Percentiles rank a stretch among this genome's conserved stretches.
Evolutionary conservation across 2,888 invertebrate species (phyloP).

Genomic region (Beris morrisii): DNA sequence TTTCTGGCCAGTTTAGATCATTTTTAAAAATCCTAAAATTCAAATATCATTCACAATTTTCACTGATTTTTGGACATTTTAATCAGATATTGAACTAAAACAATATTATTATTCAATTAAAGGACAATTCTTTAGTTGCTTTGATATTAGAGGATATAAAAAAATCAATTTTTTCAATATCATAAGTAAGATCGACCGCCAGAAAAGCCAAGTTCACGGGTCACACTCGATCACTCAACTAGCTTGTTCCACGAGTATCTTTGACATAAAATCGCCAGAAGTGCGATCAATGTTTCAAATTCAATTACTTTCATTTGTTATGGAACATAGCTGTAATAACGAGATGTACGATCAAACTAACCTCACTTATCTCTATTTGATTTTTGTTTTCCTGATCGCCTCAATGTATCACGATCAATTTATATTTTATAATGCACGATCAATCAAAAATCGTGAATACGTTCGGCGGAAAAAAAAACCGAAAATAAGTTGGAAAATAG

Average conservation of each 20-base stretch:
- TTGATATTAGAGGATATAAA: no score
- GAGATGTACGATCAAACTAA: conserved; percentile 1
- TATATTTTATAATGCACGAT: conserved; percentile 58
- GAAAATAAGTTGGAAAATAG: conserved; percentile 44
- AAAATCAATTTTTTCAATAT: no score
- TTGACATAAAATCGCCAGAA: conserved; percentile 26
- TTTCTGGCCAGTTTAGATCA: no score
- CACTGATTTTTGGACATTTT: no score
- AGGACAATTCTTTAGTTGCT: no score
- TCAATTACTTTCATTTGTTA: conserved; percentile 19
- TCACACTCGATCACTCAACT: conserved; percentile 11
- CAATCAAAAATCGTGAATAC: conserved; percentile 55
- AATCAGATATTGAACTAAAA: no score
- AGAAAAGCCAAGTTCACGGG: conserved; percentile 18
- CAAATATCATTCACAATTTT: no score
- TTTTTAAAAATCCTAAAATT: no score
- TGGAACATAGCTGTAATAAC: conserved; percentile 5
- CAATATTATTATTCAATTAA: no score
- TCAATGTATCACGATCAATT: conserved; percentile 58
- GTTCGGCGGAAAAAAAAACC: conserved; percentile 38
- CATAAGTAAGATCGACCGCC: no score
- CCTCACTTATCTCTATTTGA: conserved; percentile 30
- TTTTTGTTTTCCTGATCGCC: conserved; percentile 54
- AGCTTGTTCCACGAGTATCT: background rate
- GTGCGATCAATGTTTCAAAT: conserved; percentile 25